Base-by-base conservation (phyloP, 2,797 vertebrate species). In the Myripristis jacobus region DNA sequence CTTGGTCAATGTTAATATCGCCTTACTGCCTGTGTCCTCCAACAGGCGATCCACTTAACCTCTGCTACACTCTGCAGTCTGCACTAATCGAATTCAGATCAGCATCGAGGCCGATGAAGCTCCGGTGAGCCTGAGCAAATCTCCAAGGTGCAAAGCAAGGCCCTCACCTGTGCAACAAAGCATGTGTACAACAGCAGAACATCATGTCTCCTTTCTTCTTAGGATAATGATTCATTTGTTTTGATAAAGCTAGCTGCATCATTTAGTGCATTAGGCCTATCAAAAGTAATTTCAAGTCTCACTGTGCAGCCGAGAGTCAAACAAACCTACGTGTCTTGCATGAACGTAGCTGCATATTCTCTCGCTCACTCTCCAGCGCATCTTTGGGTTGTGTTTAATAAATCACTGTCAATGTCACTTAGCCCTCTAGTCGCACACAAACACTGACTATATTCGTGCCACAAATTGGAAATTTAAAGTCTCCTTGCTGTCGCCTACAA, bases 381-480 rank as follows among this genome's bases (percentile, higher is more conserved):
- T 82, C 15, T 34, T 70, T 57, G 44, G 29, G 51, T 59, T 52
- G 55, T 60, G 29, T 79, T 78, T 75, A 36, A 78, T 64, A 43
- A 64, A 73, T 82, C 70, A 67, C 62, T 75, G 75, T 50, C 75
- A 71, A 29, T 53, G 52, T 60, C 69, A 73, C 52, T 71, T 75
- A 54, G 1, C 41, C 54, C 58, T 53, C 48, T 11, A 48, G 22
- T 73, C 71, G 59, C 60, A 77, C 70, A 73, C 56, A 77, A 67
- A 77, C 56, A 75, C 18, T 0, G 24, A 68, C 51, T 66, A 27
- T 50, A 77, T 75, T 79, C 76, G 52, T 46, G 34, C 44, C 51
- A 47, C 62, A 74, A 64, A 75, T 77, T 76, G 44, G 41, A 82
- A 72, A 83, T 60, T 68, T 76, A 10, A 71, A 60, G 38, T 73